These are phyloP conservation scores for Aselliscus stoliczkanus DNA, from an alignment of 2,797 vertebrate species.

Conservation along the genomic window DNA sequence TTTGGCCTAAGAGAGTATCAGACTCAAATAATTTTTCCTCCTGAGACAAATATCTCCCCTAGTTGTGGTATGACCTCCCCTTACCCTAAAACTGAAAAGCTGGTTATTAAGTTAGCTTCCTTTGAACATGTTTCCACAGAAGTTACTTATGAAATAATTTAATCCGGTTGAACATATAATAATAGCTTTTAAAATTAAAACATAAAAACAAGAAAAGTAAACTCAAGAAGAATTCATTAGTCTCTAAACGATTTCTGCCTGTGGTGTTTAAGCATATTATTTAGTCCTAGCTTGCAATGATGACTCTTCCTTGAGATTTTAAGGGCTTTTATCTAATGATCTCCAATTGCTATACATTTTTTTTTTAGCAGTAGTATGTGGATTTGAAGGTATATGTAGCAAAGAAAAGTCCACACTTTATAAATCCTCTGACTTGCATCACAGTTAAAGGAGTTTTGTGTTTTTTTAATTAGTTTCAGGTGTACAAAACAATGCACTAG, in stretches of 20 bases:
- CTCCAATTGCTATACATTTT: neutral
- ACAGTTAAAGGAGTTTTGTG: neutral
- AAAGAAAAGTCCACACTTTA: neutral
- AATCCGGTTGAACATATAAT: neutral
- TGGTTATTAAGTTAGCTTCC: neutral
- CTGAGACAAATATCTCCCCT: neutral
- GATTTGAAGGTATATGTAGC: neutral
- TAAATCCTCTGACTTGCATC: neutral
- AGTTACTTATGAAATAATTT: neutral
- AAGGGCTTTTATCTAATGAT: neutral
- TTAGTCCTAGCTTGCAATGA: neutral
- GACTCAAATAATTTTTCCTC: neutral
- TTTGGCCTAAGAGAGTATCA: neutral
- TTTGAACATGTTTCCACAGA: neutral
- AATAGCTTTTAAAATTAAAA: neutral
- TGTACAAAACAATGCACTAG: too few relatives aligned
- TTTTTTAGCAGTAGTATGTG: neutral
- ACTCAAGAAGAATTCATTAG: neutral
- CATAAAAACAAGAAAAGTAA: neutral
- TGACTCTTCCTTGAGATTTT: neutral
- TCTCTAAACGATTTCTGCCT: neutral
- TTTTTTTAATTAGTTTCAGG: too few relatives aligned
- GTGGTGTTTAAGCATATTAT: neutral
- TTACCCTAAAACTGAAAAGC: neutral
- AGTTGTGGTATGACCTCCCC: neutral